phyloP scores from a whole-genome alignment of 2,888 invertebrate genomes.

The Rhingia rostrata region DNA sequence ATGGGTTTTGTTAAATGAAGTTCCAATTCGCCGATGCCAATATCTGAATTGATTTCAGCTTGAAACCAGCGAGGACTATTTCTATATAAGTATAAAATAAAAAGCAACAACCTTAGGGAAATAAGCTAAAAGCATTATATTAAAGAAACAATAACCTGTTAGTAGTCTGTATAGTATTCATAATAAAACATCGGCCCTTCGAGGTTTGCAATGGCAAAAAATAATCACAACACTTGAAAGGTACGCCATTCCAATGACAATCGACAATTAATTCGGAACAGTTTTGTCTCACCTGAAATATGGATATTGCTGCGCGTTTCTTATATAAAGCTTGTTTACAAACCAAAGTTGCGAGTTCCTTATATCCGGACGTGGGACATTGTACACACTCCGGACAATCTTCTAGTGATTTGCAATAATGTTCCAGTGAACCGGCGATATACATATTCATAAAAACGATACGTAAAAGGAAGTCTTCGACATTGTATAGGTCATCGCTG shows the following conservation, averaged over 20 bases:
- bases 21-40: slow-evolving; percentile 76
- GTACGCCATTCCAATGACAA: slow-evolving; percentile 84
- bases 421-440: slow-evolving; percentile 76
- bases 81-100: slow-evolving; percentile 46
- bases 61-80: slow-evolving; percentile 79
- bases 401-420: slow-evolving; percentile 76
- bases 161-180: slow-evolving; percentile 86
- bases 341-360: slow-evolving; percentile 76
- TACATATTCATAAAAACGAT: slow-evolving; percentile 80
- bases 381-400: slow-evolving; percentile 77
- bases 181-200: slow-evolving; percentile 85
- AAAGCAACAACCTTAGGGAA: background rate
- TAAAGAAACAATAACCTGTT: slow-evolving; percentile 79
- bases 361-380: slow-evolving; percentile 79
- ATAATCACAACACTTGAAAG: slow-evolving; percentile 86
- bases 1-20: slow-evolving; percentile 72
- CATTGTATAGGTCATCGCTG: slow-evolving; percentile 75
- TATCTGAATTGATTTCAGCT: slow-evolving; percentile 77
- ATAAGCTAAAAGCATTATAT: background rate
- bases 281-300: slow-evolving; percentile 78
- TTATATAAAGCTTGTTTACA: background rate
- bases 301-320: background rate
- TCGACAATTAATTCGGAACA: slow-evolving; percentile 84
- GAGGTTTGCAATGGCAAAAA: slow-evolving; percentile 86
- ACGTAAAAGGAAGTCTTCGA: slow-evolving; percentile 79